phyloP scores from a whole-genome alignment of 2,113 vertebrate species.

The Sander vitreus region DNA sequence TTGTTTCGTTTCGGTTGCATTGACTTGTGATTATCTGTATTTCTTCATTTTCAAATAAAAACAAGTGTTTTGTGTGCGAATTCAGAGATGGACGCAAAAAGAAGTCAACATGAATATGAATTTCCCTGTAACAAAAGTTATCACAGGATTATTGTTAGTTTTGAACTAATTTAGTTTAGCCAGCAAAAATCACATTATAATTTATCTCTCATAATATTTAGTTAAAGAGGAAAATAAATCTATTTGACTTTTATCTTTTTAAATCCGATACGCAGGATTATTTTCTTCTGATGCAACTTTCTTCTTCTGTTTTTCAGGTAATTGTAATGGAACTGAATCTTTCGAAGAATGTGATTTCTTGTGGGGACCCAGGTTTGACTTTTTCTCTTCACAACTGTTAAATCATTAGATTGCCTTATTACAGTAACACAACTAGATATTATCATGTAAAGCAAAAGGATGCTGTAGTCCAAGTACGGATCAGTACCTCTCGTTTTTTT shows the following conservation, averaged over 20 bases:
- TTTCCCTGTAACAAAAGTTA: not conserved
- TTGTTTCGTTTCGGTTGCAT: not conserved
- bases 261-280: not conserved
- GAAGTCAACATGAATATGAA: not conserved
- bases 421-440: not conserved
- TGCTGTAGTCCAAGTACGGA: not conserved
- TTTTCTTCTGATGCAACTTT: not conserved
- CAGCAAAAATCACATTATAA: not conserved
- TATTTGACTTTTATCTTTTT: not conserved
- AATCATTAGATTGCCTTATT: not conserved
- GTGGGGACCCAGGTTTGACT: constrained; percentile 70
- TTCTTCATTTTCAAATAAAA: not conserved
- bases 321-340: constrained; percentile 84
- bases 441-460: not conserved
- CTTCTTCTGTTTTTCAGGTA: constrained; percentile 75
- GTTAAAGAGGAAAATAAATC: not conserved
- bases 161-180: not conserved
- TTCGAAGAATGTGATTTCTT: constrained; percentile 81
- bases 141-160: not conserved
- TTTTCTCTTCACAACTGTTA: not conserved
- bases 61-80: not conserved
- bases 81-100: not conserved
- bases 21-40: not conserved
- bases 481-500: not conserved
- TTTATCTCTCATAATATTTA: not conserved